Percentiles rank a stretch among this genome's conserved stretches.
These are phyloP conservation scores for Euproctis similis DNA, from an alignment of 2,888 invertebrate species.

Conservation along the genomic window DNA sequence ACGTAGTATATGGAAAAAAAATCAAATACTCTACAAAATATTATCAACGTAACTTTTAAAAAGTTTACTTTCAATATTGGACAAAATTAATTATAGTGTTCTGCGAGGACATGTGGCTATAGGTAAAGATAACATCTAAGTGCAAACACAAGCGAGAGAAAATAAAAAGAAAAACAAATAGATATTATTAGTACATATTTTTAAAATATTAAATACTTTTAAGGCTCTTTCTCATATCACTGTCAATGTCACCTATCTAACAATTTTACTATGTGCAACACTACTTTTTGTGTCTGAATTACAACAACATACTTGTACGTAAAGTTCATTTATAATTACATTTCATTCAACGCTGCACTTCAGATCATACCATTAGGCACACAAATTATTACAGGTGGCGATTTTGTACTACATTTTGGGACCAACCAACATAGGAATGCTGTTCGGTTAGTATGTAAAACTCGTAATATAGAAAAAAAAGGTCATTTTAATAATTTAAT, in stretches of 20 bases:
- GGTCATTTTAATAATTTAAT: constrained; percentile 34
- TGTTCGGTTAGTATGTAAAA: constrained; percentile 23
- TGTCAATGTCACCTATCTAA: constrained; percentile 44
- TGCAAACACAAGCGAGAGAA: constrained; percentile 18
- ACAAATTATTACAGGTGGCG: constrained; percentile 21
- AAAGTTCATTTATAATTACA: background rate
- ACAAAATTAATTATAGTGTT: too few relatives aligned
- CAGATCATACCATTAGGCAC: constrained; percentile 14
- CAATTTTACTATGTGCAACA: constrained; percentile 34
- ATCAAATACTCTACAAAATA: too few relatives aligned
- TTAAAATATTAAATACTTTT: constrained; percentile 5
- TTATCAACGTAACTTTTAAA: too few relatives aligned
- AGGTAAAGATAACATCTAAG: constrained; percentile 17
- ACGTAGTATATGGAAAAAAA: too few relatives aligned
- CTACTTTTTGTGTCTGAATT: constrained; percentile 25
- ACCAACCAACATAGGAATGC: too few relatives aligned
- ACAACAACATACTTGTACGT: constrained; percentile 17
- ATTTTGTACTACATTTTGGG: constrained; percentile 61
- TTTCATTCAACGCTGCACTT: constrained; percentile 2
- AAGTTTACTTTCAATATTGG: too few relatives aligned
- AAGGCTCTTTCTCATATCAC: constrained; percentile 19
- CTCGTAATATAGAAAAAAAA: constrained; percentile 30
- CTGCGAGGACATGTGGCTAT: too few relatives aligned
- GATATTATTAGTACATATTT: too few relatives aligned
- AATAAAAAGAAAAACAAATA: too few relatives aligned